Base-by-base conservation (phyloP, 1,140 invertebrate species). In the Hirudo medicinalis region DNA sequence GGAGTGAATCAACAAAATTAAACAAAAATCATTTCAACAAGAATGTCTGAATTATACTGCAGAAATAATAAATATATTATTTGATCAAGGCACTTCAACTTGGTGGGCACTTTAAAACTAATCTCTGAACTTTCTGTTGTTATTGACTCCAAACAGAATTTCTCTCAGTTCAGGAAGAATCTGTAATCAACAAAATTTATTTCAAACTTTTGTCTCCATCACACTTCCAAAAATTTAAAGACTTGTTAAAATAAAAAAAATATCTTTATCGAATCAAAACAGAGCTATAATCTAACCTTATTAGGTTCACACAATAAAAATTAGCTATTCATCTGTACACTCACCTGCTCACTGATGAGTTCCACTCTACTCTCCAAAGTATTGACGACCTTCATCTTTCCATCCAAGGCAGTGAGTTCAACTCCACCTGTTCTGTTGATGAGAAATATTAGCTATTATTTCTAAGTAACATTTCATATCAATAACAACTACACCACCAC, bases 71-170 rank as follows among this genome's bases (percentile, higher is more conserved):
- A 1, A 49, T 49, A 49, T 49, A 15, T 49, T 17, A 8, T 49
- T 49, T 49, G 5, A 11, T 49, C 15, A 17, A 49, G 43, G 43
- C 43, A 49, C 43, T 11, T 40, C 40, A 40, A 6, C 40, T 15
- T 49, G 11, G 43, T 17, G 11, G 43, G 43, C 43, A 49, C 43
- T 49, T 9, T 15, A 6, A 40, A 32, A 17, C 25, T 29, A 98
- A 85, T 97, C 94, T 77, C 88, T 88, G 86, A 98, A 98, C 86
- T 92, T 94, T 78, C 95, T 89, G 86, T 97, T 97, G 54, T 89
- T 87, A 83, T 99, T 99, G 75, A 87, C 86, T 40, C 95, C 94
- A 83, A 97, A 98, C 68, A 98, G 85, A 36, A 91, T 90, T 69
- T 87, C 89, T 84, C 94, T 89, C 74, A 98, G 89, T 81, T 96